Conservation (phyloP, 2,888 invertebrate species). For the Acronicta alni region DNA sequence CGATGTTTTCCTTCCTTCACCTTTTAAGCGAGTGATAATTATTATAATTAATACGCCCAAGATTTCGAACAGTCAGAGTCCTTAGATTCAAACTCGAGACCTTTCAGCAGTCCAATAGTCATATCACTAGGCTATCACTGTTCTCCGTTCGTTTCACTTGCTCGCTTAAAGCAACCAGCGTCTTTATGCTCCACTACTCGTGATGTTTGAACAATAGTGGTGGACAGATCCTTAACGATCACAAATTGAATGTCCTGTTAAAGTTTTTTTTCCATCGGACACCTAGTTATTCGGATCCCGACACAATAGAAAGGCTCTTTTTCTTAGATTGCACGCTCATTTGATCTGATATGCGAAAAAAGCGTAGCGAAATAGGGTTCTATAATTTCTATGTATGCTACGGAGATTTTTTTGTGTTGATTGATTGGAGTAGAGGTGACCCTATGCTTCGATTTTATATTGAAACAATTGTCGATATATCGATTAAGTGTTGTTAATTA, state of each 20-base stretch:
- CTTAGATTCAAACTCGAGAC: too few relatives aligned
- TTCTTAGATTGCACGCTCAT: constrained; percentile 57
- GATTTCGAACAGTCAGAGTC: too few relatives aligned
- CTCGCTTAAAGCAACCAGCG: constrained; percentile 27
- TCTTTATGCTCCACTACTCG: constrained; percentile 36
- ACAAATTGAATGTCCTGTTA: constrained; percentile 79
- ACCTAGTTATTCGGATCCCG: constrained; percentile 70
- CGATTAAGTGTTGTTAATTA: not conserved
- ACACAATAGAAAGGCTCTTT: constrained; percentile 63
- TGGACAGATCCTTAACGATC: constrained; percentile 71
- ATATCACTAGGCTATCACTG: too few relatives aligned
- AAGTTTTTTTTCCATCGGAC: constrained; percentile 64
- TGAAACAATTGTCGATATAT: constrained; percentile 15
- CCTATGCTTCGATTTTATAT: constrained; percentile 10
- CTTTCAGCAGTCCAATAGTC: too few relatives aligned
- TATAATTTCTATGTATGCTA: constrained; percentile 70
- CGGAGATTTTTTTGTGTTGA: constrained; percentile 66
- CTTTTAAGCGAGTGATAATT: too few relatives aligned
- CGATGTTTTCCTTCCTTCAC: too few relatives aligned
- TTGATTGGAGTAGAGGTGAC: constrained; percentile 53
- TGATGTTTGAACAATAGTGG: constrained; percentile 72
- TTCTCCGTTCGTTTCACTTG: constrained; percentile 12
- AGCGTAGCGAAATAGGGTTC: constrained; percentile 72
- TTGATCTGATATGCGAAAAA: constrained; percentile 69
- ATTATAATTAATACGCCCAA: too few relatives aligned